Evolutionary conservation across 2,113 vertebrate species (phyloP), one percentile per base, ranked within the genome.

Genomic region (Gopherus evgoodei): DNA sequence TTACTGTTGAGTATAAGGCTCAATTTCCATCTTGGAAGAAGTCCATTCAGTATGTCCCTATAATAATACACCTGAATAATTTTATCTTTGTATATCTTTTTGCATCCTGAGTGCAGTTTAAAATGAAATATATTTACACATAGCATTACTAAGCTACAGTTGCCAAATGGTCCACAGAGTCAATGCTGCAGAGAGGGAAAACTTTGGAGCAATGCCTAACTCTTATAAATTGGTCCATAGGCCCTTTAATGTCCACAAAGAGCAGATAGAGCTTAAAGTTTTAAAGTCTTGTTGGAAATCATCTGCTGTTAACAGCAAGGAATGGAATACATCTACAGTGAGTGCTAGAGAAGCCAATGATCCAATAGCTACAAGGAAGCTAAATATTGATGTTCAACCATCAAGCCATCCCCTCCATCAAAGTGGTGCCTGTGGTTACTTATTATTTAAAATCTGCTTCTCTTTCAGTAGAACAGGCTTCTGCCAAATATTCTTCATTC

Each of bases 161-260:
- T 86, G 2, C 35, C 62, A n/a, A 21, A 17, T 38, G 19, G 9
- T 8, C 69, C n/a, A 38, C 35, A 42, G 9, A 21, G 49, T 91
- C 11, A 83, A 10, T 52, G 44, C 62, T 54, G 25, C 3, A 4
- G 84, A 65, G 2, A 38, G 4, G 54, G 59, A 91, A 88, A 94
- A 54, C 2, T 1, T 1, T 31, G 38, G 11, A 38, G 19, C n/a
- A 75, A 3, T 52, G 31, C 56, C 50, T 90, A 52, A 38, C 0
- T 65, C 31, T 0, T 85, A 75, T 8, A 54, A 0, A 0, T 84
- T 2, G 7, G 5, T 90, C 82, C 84, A 80, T 5, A 81, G 8
- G 50, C 59, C 90, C 88, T 81, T 16, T 81, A 38, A 7, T 35
- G 44, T 89, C 90, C 44, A 22, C 8, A 84, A 62, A 2, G 59